phyloP scores from a whole-genome alignment of 2,113 vertebrate species.

The Alligator mississippiensis region DNA sequence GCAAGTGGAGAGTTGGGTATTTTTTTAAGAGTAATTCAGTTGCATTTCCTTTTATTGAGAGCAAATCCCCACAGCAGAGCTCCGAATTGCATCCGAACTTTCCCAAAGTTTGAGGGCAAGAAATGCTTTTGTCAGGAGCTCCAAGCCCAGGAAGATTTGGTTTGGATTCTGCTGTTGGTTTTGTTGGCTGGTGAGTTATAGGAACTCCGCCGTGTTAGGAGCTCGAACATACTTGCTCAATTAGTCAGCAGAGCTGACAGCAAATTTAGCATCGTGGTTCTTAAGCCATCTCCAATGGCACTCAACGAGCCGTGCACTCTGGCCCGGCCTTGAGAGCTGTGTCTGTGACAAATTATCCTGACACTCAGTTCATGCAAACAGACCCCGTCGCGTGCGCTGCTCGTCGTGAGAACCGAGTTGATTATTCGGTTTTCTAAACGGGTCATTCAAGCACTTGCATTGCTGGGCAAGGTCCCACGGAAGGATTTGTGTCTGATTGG shows the following conservation, averaged over 20 bases:
- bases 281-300: too few relatives aligned
- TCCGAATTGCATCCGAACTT: background rate
- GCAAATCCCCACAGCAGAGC: background rate
- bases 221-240: background rate
- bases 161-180: background rate
- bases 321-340: background rate
- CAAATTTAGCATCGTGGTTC: too few relatives aligned
- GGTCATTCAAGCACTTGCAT: background rate
- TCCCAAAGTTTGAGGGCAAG: background rate
- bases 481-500: background rate
- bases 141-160: background rate
- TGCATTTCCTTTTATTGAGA: background rate
- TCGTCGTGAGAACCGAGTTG: background rate
- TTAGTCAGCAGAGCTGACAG: background rate
- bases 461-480: background rate
- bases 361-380: background rate
- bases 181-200: background rate
- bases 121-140: background rate
- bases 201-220: background rate
- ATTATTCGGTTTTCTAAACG: background rate
- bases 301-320: too few relatives aligned
- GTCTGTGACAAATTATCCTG: background rate
- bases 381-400: background rate
- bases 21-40: background rate
- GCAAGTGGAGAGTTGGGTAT: background rate